These are phyloP conservation scores for Diabrotica balteata DNA, from an alignment of 2,888 invertebrate species.

Conservation along the genomic window DNA sequence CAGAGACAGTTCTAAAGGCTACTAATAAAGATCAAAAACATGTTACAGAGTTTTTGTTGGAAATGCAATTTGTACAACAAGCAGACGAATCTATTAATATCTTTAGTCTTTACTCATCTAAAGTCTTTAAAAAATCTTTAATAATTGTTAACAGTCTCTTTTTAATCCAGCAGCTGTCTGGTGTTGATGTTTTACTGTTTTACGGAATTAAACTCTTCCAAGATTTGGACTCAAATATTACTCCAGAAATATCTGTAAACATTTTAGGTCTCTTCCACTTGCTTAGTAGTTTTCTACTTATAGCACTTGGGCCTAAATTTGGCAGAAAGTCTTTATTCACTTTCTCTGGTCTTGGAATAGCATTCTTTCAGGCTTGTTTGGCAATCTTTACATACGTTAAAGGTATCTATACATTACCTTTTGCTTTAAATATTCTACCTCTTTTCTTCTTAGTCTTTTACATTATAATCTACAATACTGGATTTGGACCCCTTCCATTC, in stretches of 20 bases:
- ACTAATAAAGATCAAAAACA: neutral
- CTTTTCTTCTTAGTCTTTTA: neutral
- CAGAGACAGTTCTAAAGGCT: conserved; percentile 65
- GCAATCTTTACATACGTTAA: neutral
- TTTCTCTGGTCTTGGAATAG: neutral
- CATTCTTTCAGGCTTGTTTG: neutral
- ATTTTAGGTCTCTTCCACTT: neutral
- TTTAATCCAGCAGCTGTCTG: conserved; percentile 82
- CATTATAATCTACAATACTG: conserved; percentile 73
- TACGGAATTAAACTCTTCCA: conserved; percentile 76
- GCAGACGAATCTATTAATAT: conserved; percentile 64
- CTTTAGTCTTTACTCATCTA: neutral
- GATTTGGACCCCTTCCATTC: conserved; percentile 81
- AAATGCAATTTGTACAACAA: conserved; percentile 10
- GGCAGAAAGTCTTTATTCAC: neutral
- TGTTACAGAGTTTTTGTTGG: conserved; percentile 1
- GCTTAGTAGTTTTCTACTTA: neutral
- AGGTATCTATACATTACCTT: conserved; percentile 68
- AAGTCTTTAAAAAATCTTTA: conserved; percentile 69
- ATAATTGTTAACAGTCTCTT: conserved; percentile 75
- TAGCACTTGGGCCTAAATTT: neutral
- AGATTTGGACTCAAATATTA: conserved; percentile 66
- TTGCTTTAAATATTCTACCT: conserved; percentile 50
- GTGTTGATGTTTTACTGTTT: conserved; percentile 81
- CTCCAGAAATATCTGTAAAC: neutral